Evolutionary conservation across 2,113 vertebrate species (phyloP), one percentile per base, ranked within the genome.

Genomic region (Agelaius tricolor): DNA sequence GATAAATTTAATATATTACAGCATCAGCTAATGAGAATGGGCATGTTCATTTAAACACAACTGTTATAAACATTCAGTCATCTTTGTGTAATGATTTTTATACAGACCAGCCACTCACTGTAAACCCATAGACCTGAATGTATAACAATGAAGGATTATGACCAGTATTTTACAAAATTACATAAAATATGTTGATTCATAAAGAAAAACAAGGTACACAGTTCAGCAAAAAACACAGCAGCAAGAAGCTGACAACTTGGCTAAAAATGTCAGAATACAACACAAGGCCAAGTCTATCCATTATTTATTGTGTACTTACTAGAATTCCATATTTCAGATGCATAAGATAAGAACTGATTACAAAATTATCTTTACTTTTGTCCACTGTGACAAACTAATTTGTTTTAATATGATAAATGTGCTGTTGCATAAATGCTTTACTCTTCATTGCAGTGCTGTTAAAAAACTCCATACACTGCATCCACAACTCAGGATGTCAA

Each of bases 1-100:
- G 99, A 98, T 99, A 98, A 99, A 98, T 87, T 98, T 98, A 99
- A 98, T 98, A 98, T 97, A 98, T 98, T 98, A 98, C 98, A 98
- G 98, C 98, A 98, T 98, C 98, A 98, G 98, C 96, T 97, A 98
- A 97, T 91, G 97, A 98, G 96, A 97, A 98, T 97, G 97, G 98
- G 97, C 95, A 72, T 97, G 97, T 93, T 98, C 91, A 93, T 95
- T 97, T 97, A 98, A 98, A 96, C 96, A 96, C 98, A 98, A 98
- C 98, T 98, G 98, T 97, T 97, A 97, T 97, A 96, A 97, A 97
- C 98, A 97, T 98, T 98, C 98, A 97, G 98, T 98, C 98, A 98
- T 97, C 95, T 96, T 91, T 83, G 96, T 95, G 66, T 75, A n/a
- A 91, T 83, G 77, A 62, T 86, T 95, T 85, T 87, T 96, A 91